These are phyloP conservation scores for Saguinus imperator DNA, from an alignment of 2,113 vertebrate genomes.

Conservation along the genomic window DNA sequence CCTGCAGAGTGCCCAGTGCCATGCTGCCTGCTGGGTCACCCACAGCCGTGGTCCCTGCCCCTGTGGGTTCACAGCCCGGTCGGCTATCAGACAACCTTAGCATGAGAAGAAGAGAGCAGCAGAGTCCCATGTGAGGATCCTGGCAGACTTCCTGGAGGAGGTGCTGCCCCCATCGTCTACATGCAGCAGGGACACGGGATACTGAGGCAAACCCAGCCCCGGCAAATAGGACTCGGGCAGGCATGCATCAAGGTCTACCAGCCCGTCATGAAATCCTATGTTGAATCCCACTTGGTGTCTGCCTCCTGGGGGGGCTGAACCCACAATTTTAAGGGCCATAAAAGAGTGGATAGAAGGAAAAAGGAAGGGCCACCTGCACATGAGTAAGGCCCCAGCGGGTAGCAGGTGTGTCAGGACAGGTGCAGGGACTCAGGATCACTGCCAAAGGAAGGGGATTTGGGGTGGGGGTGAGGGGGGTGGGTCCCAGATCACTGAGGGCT, in stretches of 20 bases:
- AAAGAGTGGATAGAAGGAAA: background rate
- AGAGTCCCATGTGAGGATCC: fast-evolving
- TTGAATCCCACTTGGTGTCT: fast-evolving
- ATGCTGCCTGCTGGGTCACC: background rate
- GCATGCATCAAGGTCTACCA: fast-evolving
- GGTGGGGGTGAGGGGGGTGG: too few species aligned
- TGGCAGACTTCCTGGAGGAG: background rate
- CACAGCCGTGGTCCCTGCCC: too few species aligned
- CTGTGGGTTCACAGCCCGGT: too few species aligned
- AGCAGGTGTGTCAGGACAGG: fast-evolving
- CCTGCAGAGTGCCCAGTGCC: too few species aligned
- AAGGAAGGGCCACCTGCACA: background rate
- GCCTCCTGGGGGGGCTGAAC: background rate
- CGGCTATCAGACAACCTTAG: background rate
- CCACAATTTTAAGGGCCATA: background rate
- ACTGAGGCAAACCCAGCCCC: background rate
- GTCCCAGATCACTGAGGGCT: fast-evolving
- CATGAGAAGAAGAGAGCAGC: background rate
- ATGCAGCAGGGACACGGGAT: too few species aligned
- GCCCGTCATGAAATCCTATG: background rate
- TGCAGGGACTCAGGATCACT: background rate
- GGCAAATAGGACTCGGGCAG: background rate
- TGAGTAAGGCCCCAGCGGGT: background rate
- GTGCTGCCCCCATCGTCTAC: background rate
- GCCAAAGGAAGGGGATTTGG: background rate